Evolutionary conservation across 2,797 vertebrate genomes (phyloP), one percentile per base, ranked within the genome.

Genomic region (Enteromius trimaculatus): DNA sequence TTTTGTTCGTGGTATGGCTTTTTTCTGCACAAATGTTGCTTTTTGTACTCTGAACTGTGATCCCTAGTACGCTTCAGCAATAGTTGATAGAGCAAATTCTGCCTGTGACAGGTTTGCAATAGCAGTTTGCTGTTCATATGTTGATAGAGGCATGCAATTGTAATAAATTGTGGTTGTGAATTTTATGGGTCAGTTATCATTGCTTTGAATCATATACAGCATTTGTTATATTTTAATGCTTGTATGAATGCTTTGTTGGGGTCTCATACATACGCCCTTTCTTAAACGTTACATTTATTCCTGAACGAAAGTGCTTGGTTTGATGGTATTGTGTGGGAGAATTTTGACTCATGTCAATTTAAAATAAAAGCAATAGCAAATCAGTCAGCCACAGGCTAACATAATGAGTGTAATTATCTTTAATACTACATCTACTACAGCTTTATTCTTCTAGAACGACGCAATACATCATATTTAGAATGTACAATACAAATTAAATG

Each of bases 101-200:
- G 26, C 53, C 19, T 23, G 49, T 47, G 53, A 60, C 53, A 62
- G 51, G 17, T 70, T 58, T 70, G 13, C 23, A 60, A 49, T 72
- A 81, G 42, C 42, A 64, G 11, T 44, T 6, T 29, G 44, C 29
- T 64, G 53, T 72, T 81, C 9, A 42, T 23, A 37, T 77, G 72
- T 82, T 77, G 16, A 58, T 60, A 64, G 76, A 82, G 31, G 10
- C 21, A 37, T 81, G 26, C 60, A 39, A 49, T 77, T 76, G 49
- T 53, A 82, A 66, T 82, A 82, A 82, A 82, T 7, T 58, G 65
- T 83, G 53, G 19, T 77, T 1, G 13, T 69, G 19, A 47, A 26
- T 83, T 77, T 47, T 69, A 66, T 47, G 74, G 49, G 74, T 83
- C 62, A 68, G 72, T 69, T 42, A 5, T 58, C 37, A n/a, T 83